phyloP scores from a whole-genome alignment of 2,113 vertebrate genomes.

The Cynocephalus volans region DNA sequence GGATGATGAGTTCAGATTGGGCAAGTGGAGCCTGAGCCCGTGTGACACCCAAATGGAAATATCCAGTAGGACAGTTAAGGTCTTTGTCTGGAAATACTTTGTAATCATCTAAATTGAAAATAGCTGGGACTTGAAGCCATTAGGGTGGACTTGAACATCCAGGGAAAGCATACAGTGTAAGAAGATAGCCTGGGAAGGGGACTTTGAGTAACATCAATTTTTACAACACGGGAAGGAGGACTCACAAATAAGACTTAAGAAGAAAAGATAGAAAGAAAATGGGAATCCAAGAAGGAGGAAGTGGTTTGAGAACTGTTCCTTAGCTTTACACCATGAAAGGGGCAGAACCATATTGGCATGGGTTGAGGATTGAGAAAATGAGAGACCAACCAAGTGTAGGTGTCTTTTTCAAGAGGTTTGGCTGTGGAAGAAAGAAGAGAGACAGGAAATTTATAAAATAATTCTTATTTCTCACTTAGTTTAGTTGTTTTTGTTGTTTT shows the following conservation, averaged over 20 bases:
- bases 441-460: not conserved
- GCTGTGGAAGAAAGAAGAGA: not conserved
- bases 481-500: not conserved
- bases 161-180: constrained; percentile 4
- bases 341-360: not conserved
- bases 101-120: constrained; percentile 38
- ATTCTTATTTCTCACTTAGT: not conserved
- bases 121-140: constrained; percentile 35
- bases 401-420: constrained; percentile 6
- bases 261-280: not conserved
- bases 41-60: not conserved
- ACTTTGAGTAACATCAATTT: constrained; percentile 14
- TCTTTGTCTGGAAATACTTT: constrained; percentile 5
- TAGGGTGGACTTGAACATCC: not conserved
- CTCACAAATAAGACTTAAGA: not conserved
- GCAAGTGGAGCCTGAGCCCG: not conserved
- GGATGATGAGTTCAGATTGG: not conserved
- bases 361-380: not conserved
- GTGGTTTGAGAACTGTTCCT: not conserved
- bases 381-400: not conserved
- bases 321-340: not conserved
- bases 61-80: not conserved
- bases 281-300: not conserved
- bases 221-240: not conserved
- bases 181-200: not conserved